Base-by-base conservation (phyloP, 2,797 vertebrate genomes). In the Typhlichthys subterraneus region DNA sequence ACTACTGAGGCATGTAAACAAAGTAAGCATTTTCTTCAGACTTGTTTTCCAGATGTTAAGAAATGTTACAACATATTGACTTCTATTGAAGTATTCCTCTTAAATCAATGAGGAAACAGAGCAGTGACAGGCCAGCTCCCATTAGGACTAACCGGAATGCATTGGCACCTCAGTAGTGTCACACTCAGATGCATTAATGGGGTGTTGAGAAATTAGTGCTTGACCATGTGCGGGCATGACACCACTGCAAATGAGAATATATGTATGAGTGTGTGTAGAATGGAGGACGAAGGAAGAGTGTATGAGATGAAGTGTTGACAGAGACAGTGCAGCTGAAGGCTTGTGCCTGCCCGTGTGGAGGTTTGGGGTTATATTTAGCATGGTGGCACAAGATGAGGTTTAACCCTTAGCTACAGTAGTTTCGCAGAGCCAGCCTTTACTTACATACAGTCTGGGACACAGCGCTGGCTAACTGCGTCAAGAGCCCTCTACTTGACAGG, bases 361-460 rank as follows among this genome's bases (percentile, higher is more conserved):
- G 70, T 67, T 72, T 54, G 12, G 60, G 81, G 75, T 79, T 91
- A 88, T 89, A 86, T 85, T 89, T 91, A 89, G 85, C 61, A 69
- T 84, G 73, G 54, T 73, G 73, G 72, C 53, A 81, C 33, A 14
- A 62, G 68, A 67, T 54, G 33, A 73, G 57, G 72, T 87, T 83
- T 86, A 85, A 76, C 73, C 76, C 79, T 79, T 55, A 19, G 56
- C 64, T 15, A 64, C 69, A 47, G 45, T 29, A 29, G 23, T 29
- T 29, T 29, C 4, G 23, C 23, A 29, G 23, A 29, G 23, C 23
- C 3, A 29, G 23, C 23, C 23, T 29, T 29, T 29, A 29, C 23
- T 29, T 29, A 29, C 23, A 29, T 29, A 29, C 23, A 29, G 23
- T 29, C 23, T 29, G 23, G 23, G 23, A 29, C 23, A 29, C 23